These are phyloP conservation scores for Brachypalpus laphriformis DNA, from an alignment of 2,888 invertebrate genomes.

Conservation along the genomic window DNA sequence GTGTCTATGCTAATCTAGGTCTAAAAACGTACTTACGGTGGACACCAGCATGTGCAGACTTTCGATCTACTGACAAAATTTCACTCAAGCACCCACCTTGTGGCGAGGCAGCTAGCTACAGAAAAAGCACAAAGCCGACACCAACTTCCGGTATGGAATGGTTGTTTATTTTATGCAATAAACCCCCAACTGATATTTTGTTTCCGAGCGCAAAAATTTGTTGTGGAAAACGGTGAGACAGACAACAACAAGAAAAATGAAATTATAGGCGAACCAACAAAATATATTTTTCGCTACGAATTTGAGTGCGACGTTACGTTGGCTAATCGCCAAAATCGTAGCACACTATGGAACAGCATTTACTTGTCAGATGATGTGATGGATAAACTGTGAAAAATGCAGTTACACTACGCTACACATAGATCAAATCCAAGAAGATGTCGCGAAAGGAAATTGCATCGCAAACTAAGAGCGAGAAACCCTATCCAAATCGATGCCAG, in stretches of 20 bases:
- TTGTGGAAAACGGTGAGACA: constrained; percentile 31
- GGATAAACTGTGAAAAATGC: too few species aligned
- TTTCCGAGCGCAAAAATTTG: constrained; percentile 14
- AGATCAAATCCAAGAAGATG: too few species aligned
- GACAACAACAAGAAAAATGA: constrained; percentile 38
- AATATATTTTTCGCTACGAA: constrained; percentile 15
- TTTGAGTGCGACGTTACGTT: constrained; percentile 42
- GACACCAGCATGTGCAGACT: not conserved
- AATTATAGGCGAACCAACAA: constrained; percentile 34
- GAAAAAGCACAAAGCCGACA: not conserved
- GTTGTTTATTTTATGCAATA: constrained; percentile 52
- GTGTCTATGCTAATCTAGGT: not conserved
- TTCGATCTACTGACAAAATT: not conserved
- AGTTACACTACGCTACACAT: too few species aligned
- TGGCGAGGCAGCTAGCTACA: not conserved
- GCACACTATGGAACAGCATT: not conserved
- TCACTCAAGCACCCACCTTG: not conserved
- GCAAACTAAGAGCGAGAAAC: too few species aligned
- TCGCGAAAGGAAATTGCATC: too few species aligned
- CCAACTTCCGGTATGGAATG: constrained; percentile 48
- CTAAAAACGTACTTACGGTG: not conserved
- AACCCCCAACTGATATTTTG: constrained; percentile 24
- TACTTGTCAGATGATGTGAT: constrained; percentile 27
- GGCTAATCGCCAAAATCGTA: constrained; percentile 38
- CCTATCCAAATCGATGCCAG: too few species aligned